These are phyloP conservation scores for Acrossocheilus wenchowensis DNA, from an alignment of 2,797 vertebrate genomes.

Conservation along the genomic window DNA sequence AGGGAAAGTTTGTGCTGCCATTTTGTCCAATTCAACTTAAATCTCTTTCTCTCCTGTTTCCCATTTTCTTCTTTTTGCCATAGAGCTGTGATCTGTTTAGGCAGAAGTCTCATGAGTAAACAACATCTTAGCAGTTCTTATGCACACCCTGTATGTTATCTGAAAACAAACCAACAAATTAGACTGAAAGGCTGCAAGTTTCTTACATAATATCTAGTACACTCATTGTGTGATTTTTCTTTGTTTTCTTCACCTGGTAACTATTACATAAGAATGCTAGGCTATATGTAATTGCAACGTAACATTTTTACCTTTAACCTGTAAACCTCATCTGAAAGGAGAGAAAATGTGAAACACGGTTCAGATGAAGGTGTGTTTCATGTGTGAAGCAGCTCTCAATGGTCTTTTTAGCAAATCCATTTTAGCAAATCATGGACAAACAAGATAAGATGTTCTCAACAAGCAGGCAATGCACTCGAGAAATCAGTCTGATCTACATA, in stretches of 20 bases:
- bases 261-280: background rate
- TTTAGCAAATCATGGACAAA: background rate
- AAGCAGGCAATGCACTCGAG: background rate
- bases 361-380: constrained; percentile 14
- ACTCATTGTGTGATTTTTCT: background rate
- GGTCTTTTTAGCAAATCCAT: background rate
- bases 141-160: background rate
- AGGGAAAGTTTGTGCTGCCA: background rate
- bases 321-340: background rate
- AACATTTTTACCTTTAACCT: background rate
- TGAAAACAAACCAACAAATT: background rate
- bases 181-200: background rate
- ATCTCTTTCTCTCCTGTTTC: background rate
- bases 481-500: background rate
- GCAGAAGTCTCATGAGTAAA: background rate
- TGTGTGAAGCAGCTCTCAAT: background rate
- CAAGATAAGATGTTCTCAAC: background rate
- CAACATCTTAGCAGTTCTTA: background rate
- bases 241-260: background rate
- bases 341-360: background rate
- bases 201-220: constrained; percentile 4
- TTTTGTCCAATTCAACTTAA: background rate
- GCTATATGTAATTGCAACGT: too few relatives aligned
- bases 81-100: background rate
- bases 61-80: background rate